phyloP scores from a whole-genome alignment of 2,113 vertebrate species.

The Hypanus sabinus region DNA sequence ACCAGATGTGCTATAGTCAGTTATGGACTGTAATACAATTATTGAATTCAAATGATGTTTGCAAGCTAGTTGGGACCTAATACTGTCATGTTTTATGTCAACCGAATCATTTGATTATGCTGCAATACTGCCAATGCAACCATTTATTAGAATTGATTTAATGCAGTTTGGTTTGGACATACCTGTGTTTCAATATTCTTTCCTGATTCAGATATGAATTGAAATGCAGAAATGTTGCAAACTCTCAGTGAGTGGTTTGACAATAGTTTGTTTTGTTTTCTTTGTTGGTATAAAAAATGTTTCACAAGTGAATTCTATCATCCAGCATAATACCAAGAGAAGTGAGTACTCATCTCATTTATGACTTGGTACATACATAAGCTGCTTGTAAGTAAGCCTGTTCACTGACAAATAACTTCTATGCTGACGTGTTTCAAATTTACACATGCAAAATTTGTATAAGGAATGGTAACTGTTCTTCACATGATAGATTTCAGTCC shows the following conservation, averaged over 20 bases:
- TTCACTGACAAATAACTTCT: background rate
- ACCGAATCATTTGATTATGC: conserved; percentile 10
- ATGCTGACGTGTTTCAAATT: background rate
- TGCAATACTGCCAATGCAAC: background rate
- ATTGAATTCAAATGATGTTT: conserved; percentile 15
- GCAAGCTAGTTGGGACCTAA: background rate
- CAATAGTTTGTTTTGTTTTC: background rate
- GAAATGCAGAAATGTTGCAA: background rate
- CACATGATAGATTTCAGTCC: background rate
- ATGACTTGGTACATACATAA: background rate
- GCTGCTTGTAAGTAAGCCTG: background rate
- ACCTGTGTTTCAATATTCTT: background rate
- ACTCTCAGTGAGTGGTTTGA: background rate
- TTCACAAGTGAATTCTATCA: background rate
- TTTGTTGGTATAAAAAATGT: background rate
- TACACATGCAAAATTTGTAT: background rate
- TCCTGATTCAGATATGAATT: background rate
- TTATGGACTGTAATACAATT: background rate
- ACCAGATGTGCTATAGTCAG: background rate
- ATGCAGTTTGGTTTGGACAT: background rate
- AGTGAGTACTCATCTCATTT: background rate
- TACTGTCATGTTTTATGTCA: background rate
- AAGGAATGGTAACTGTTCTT: background rate
- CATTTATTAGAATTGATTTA: background rate
- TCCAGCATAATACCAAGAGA: background rate